phyloP scores from a whole-genome alignment of 1,140 invertebrate species.

The Bombyx mandarina region DNA sequence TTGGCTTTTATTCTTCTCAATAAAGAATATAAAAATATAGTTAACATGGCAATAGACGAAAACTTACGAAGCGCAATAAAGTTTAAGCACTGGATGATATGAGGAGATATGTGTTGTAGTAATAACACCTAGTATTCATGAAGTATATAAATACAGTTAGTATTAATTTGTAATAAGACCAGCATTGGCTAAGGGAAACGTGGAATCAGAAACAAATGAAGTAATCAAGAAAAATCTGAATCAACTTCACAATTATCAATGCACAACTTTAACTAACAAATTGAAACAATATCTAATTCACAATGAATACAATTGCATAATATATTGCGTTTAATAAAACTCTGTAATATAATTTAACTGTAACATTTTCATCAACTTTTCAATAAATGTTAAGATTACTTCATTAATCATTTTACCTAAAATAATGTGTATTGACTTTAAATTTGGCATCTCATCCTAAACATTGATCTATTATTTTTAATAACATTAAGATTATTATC shows the following conservation, averaged over 20 bases:
- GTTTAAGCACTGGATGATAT: slow-evolving; percentile 44
- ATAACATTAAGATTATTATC: slow-evolving; percentile 50
- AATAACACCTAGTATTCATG: too few relatives aligned
- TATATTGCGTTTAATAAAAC: slow-evolving; percentile 67
- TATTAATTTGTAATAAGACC: slow-evolving; percentile 18
- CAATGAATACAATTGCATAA: slow-evolving; percentile 64
- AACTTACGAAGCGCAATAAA: slow-evolving; percentile 47
- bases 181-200: slow-evolving; percentile 14
- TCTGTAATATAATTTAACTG: slow-evolving; percentile 71
- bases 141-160: too few relatives aligned
- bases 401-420: slow-evolving; percentile 67
- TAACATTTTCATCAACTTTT: slow-evolving; percentile 70
- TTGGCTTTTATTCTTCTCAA: slow-evolving; percentile 43
- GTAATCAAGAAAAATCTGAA: not conserved
- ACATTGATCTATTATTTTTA: slow-evolving; percentile 63
- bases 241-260: slow-evolving; percentile 49
- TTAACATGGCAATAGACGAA: slow-evolving; percentile 40
- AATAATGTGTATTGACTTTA: slow-evolving; percentile 71
- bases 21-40: slow-evolving; percentile 31
- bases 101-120: slow-evolving; percentile 38
- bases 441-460: slow-evolving; percentile 70
- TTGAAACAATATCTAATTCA: slow-evolving; percentile 67
- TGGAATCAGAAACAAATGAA: not conserved
- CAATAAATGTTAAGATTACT: slow-evolving; percentile 68
- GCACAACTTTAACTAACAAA: slow-evolving; percentile 70